phyloP scores from a whole-genome alignment of 2,797 vertebrate genomes.

The Erpetoichthys calabaricus region DNA sequence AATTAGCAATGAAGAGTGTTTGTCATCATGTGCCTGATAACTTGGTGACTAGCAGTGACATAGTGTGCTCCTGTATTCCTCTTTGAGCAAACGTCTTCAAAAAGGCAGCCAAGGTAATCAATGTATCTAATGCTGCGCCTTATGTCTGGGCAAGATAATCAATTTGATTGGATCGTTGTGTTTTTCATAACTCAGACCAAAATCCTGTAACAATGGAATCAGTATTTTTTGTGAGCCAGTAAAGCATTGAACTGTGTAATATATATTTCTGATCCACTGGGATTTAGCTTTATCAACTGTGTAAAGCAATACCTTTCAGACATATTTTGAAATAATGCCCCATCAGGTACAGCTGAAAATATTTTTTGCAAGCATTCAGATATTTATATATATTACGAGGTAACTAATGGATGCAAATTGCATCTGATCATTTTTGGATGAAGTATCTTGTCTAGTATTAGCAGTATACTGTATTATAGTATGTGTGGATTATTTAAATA shows the following conservation, averaged over 20 bases:
- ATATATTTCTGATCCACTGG: constrained; percentile 16
- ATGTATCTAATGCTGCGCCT: constrained; percentile 7
- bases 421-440: no score
- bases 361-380: no score
- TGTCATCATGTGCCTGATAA: not conserved
- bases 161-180: constrained; percentile 20
- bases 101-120: constrained; percentile 13
- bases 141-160: constrained; percentile 17
- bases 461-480: no score
- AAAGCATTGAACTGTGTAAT: constrained; percentile 13
- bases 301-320: constrained; percentile 19
- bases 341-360: not conserved
- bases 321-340: constrained; percentile 18
- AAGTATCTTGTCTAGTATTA: no score
- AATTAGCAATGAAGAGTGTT: no score
- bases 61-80: not conserved
- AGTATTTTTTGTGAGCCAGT: constrained; percentile 13
- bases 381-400: no score
- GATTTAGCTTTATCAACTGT: constrained; percentile 20
- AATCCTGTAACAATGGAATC: constrained; percentile 6
- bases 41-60: not conserved
- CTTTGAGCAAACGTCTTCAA: constrained; percentile 4
- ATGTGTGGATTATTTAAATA: no score
- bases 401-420: no score
- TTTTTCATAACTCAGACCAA: constrained; percentile 12